Conservation (phyloP, 1,140 invertebrate genomes). For the Drosophila tristis region DNA sequence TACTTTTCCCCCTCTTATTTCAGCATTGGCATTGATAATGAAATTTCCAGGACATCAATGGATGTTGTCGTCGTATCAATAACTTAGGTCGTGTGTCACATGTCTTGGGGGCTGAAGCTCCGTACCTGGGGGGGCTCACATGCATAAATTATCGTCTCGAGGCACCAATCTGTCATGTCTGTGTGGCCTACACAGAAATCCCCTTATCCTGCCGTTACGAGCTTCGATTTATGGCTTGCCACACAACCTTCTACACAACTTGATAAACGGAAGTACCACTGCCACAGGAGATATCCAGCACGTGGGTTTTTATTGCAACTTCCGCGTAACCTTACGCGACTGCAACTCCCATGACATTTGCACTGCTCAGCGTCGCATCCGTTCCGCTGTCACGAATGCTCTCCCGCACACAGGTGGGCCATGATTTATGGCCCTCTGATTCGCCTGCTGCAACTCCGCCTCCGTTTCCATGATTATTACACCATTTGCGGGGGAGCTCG, state of each 20-base stretch:
- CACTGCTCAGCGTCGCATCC: constrained; percentile 21
- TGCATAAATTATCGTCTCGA: constrained; percentile 56
- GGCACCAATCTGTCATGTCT: constrained; percentile 52
- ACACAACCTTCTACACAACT: neutral
- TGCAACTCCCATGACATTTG: constrained; percentile 42
- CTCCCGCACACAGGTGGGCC: constrained; percentile 19
- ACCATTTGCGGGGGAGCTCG: constrained; percentile 6
- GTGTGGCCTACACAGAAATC: constrained; percentile 35
- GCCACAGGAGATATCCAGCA: no score
- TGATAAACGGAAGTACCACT: neutral
- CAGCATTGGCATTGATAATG: constrained; percentile 78
- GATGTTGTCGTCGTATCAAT: constrained; percentile 55
- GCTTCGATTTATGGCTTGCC: constrained; percentile 19
- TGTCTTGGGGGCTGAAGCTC: neutral
- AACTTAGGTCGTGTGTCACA: constrained; percentile 40
- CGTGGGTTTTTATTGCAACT: constrained; percentile 37
- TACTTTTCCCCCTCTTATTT: neutral
- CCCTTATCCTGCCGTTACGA: neutral
- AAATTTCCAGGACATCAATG: constrained; percentile 60
- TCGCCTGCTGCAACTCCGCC: constrained; percentile 14
- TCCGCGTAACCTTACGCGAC: constrained; percentile 24
- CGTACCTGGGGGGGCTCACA: constrained; percentile 6
- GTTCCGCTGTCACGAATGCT: constrained; percentile 11
- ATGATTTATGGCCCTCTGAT: constrained; percentile 27
- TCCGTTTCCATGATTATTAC: constrained; percentile 19